Base-by-base conservation (phyloP, 2,113 vertebrate species). In the Vulpes vulpes region DNA sequence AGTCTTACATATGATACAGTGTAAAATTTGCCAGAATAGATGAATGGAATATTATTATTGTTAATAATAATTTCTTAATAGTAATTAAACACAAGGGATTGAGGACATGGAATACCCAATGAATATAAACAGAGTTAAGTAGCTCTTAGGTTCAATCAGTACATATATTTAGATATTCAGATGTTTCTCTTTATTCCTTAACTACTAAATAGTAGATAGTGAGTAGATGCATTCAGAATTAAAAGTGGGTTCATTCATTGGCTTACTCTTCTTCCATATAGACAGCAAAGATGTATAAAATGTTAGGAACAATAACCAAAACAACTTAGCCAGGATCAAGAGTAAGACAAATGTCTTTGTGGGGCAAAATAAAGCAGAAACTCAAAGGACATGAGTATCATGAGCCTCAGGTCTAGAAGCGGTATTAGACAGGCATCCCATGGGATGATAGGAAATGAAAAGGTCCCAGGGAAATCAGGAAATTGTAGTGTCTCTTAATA, bases 141-240 rank as follows among this genome's bases (percentile, higher is more conserved):
- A 92, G 27, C 49, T 89, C 85, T 78, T 79, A 64, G 74, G n/a
- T 86, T 94, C 57, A 91, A 11, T 71, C 80, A 92, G 43, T 73
- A 64, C 27, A 85, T 85, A 27, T 90, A 79, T 57, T 65, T 74
- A 92, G 65, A 57, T 90, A 80, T 64, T 91, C 62, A 94, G 53
- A 64, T 62, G 57, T 62, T 57, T 57, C n/a, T 94, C 16, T 85
- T 22, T 62, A 62, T 62, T 85, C 49, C 43, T 80, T 86, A 64
- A 49, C 19, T 49, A 57, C 30, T 85, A 15, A 49, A 2, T 57
- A 15, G 7, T 85, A 60, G 60, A 62, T 53, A 55, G 64, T 81
- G 64, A 17, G 55, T 87, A 69, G 35, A 79, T 67, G 1, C 14
- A 87, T 73, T 83, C 30, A 60, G 67, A 43, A 73, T 62, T 73